Base-by-base conservation (phyloP, 2,797 vertebrate species). In the Bradypus variegatus region DNA sequence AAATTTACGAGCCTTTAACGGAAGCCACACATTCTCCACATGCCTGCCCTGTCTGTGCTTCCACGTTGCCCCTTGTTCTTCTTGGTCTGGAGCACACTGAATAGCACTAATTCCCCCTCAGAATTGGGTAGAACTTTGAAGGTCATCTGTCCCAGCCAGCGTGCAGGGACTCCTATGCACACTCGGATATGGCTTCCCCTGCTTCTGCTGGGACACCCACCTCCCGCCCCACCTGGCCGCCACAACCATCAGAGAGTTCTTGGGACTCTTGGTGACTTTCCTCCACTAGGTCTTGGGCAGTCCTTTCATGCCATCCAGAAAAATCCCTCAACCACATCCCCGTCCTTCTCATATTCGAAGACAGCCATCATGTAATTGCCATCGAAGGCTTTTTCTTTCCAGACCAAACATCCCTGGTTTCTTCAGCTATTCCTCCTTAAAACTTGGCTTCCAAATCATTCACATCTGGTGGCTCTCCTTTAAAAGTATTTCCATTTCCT, bases 241-340 rank as follows among this genome's bases (percentile, higher is more conserved):
- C 15, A 25, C 23, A 65, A 50, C 58, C 78, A 14, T 60, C 78
- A 82, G 67, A 77, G 86, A 86, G 77, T 89, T 38, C 50, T 77
- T n/a, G 8, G 76, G 69, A 72, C 15, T 85, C 76, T 94, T 53
- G 27, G n/a, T 31, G 41, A 82, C 70, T 73, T 65, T 87, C 19
- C n/a, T 31, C 38, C 3, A 36, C 38, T 55, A 85, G 45, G 67
- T 92, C 77, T 92, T 23, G 75, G 80, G 91, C 79, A 90, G 80
- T 69, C 77, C 62, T 91, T 93, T 38, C 64, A 87, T 88, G 73
- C 45, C 31, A 85, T 19, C 60, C 80, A 92, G 94, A 95, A 91
- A 94, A 91, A 80, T 9, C 60, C 64, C 53, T 85, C 21, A 85
- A 81, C 11, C 78, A 86, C 21, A 82, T 29, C 27, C 89, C 84